phyloP scores from a whole-genome alignment of 64 coral and sea anemone genomes.

The Catalaphyllia jardinei region DNA sequence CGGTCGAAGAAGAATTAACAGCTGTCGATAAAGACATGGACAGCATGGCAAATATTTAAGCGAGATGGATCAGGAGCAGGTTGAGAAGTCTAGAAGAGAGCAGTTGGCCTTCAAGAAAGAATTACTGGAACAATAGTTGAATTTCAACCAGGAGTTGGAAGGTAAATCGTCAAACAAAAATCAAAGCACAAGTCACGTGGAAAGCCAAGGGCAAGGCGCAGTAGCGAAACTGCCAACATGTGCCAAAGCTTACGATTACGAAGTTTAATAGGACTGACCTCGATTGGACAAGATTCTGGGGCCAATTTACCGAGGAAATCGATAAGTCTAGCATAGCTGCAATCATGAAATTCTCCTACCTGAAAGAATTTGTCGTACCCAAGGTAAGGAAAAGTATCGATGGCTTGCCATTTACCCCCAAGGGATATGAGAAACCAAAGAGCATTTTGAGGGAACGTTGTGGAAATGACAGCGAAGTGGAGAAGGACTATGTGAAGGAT shows the following conservation, averaged over 20 bases:
- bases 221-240: slow-evolving; percentile 28
- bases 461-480: slow-evolving; percentile 4
- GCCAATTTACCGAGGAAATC: background rate
- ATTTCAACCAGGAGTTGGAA: background rate
- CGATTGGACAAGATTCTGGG: slow-evolving; percentile 3
- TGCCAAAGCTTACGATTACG: slow-evolving; percentile 44
- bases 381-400: slow-evolving; percentile 48
- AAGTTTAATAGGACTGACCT: slow-evolving; percentile 20
- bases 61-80: background rate
- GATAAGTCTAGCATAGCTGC: background rate
- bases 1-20: background rate
- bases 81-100: background rate
- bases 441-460: no score
- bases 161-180: background rate
- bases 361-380: slow-evolving; percentile 38
- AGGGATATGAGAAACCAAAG: no score
- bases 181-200: background rate
- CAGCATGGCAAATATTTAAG: background rate
- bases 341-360: slow-evolving; percentile 23
- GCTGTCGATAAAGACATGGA: background rate
- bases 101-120: slow-evolving; percentile 5
- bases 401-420: slow-evolving; percentile 47
- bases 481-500: slow-evolving; percentile 29
- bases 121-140: background rate
- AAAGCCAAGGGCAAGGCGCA: background rate